Conservation (phyloP, 1,140 invertebrate genomes). For the Chelonus insularis region DNA sequence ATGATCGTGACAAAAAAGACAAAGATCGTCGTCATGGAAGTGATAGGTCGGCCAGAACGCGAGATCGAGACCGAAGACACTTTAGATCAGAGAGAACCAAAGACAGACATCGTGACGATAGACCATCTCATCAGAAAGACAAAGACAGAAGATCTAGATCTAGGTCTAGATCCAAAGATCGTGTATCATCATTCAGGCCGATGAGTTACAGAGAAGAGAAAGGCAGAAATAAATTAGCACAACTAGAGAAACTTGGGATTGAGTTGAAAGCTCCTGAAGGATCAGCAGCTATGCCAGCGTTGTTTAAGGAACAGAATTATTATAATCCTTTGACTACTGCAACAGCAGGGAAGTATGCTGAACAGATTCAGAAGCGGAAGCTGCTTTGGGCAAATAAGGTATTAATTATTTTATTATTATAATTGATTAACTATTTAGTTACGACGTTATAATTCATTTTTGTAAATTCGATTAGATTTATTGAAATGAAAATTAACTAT, state of each 20-base stretch:
- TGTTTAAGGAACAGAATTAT: conserved; percentile 68
- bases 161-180: conserved; percentile 48
- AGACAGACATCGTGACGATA: conserved; percentile 42
- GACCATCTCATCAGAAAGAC: conserved; percentile 40
- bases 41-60: conserved; percentile 44
- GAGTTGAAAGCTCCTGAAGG: conserved; percentile 51
- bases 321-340: conserved; percentile 81
- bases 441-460: too few species aligned
- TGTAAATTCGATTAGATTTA: too few species aligned
- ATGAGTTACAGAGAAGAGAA: conserved; percentile 56
- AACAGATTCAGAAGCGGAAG: conserved; percentile 88
- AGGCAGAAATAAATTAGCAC: conserved; percentile 55
- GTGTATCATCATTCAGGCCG: conserved; percentile 38
- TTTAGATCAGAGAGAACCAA: conserved; percentile 40
- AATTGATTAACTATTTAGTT: too few species aligned
- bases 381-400: conserved; percentile 83
- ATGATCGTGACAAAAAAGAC: conserved; percentile 47
- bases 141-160: conserved; percentile 45
- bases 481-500: too few species aligned
- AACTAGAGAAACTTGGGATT: conserved; percentile 59
- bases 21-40: too few species aligned
- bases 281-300: conserved; percentile 26
- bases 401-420: conserved; percentile 22
- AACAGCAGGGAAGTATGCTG: conserved; percentile 81
- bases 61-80: conserved; percentile 37